Conservation (phyloP, 37 sponge, comb jelly and placozoan species). For the Chondrosia reniformis region DNA sequence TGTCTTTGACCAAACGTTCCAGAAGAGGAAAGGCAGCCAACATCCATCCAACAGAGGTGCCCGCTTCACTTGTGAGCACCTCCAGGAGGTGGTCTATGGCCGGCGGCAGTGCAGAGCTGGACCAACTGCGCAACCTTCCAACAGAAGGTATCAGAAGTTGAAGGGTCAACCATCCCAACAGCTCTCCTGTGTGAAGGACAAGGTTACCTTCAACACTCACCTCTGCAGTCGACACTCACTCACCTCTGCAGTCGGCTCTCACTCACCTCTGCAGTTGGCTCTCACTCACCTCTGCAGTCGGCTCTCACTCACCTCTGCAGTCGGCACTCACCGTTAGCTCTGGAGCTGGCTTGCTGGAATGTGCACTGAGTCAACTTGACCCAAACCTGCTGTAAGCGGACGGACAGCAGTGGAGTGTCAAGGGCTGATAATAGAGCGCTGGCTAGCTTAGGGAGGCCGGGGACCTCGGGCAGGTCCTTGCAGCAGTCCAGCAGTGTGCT, state of each 20-base stretch:
- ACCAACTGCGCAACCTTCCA: not conserved
- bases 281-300: too few species aligned
- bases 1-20: too few species aligned
- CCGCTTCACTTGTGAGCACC: not conserved
- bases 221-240: too few species aligned
- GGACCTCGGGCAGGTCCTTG: slow-evolving; percentile 13
- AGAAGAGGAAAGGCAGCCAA: slow-evolving; percentile 8
- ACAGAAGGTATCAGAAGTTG: slow-evolving; percentile 2
- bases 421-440: not conserved
- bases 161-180: slow-evolving; percentile 7
- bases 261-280: too few species aligned
- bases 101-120: not conserved
- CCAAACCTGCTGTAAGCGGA: not conserved
- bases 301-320: too few species aligned
- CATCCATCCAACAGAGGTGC: not conserved
- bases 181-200: not conserved
- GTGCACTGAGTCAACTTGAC: slow-evolving; percentile 11
- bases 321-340: not conserved
- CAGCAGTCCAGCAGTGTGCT: not conserved
- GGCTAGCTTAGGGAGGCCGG: slow-evolving; percentile 19
- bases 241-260: too few species aligned
- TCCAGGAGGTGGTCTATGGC: slow-evolving; percentile 30
- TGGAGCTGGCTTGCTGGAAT: not conserved
- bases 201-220: too few species aligned
- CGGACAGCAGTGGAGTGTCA: not conserved